Conservation (phyloP, 1,140 invertebrate species). For the Drosophila chauvacae region DNA sequence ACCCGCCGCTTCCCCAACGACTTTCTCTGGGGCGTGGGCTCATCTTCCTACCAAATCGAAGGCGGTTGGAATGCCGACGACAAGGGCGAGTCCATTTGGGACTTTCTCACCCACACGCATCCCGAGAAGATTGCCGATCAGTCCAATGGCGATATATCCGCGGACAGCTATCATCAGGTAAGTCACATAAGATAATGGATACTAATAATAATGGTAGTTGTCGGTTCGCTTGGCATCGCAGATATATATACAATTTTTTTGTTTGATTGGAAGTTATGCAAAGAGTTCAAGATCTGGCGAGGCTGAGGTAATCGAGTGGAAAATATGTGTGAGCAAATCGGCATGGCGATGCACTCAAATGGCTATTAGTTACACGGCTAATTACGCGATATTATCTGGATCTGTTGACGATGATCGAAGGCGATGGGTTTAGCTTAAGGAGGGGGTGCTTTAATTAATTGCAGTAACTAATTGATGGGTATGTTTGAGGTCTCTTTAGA, state of each 20-base stretch:
- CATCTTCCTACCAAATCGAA: slow-evolving; percentile 89
- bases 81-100: slow-evolving; percentile 87
- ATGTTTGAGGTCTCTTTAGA: not conserved
- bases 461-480: not conserved
- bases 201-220: slow-evolving; percentile 5
- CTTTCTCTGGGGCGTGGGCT: slow-evolving; percentile 86
- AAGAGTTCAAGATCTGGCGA: slow-evolving; percentile 47
- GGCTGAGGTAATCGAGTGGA: slow-evolving; percentile 48
- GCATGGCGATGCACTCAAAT: slow-evolving; percentile 31
- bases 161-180: slow-evolving; percentile 86
- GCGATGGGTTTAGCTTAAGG: not conserved
- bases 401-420: not conserved
- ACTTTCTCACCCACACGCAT: slow-evolving; percentile 84
- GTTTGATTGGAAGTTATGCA: slow-evolving; percentile 44
- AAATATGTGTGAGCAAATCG: slow-evolving; percentile 33
- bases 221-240: slow-evolving; percentile 20
- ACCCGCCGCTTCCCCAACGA: slow-evolving; percentile 85
- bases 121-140: slow-evolving; percentile 86
- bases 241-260: not conserved
- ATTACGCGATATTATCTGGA: slow-evolving; percentile 15
- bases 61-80: slow-evolving; percentile 89
- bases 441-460: not conserved
- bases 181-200: slow-evolving; percentile 25
- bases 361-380: slow-evolving; percentile 24
- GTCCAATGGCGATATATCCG: slow-evolving; percentile 86